Percentiles rank a stretch among this genome's conserved stretches.
Conservation (phyloP, 2,888 invertebrate genomes). For the Tenodera sinensis region DNA sequence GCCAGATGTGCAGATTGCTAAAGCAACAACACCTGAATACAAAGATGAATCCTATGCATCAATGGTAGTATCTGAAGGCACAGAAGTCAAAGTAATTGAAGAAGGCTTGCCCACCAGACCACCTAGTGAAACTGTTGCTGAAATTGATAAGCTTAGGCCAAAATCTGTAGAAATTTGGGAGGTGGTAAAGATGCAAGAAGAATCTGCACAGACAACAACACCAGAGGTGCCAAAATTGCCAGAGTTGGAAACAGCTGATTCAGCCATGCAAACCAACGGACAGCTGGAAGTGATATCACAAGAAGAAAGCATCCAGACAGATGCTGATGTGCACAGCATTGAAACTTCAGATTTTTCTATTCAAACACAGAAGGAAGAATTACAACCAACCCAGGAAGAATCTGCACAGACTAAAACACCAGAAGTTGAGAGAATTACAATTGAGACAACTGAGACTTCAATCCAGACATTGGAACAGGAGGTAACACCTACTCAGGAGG, state of each 20-base stretch:
- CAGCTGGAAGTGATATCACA: neutral
- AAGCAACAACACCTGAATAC: constrained; percentile 39
- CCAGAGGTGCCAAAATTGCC: constrained; percentile 44
- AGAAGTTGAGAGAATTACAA: neutral
- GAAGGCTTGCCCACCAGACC: constrained; percentile 58
- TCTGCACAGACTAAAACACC: constrained; percentile 23
- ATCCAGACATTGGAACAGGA: constrained; percentile 11
- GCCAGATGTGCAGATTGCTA: constrained; percentile 10
- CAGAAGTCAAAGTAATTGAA: constrained; percentile 61
- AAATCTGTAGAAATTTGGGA: constrained; percentile 55
- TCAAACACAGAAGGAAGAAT: constrained; percentile 51
- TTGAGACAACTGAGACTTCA: constrained; percentile 7
- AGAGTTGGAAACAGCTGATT: constrained; percentile 36
- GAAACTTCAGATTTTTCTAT: constrained; percentile 40
- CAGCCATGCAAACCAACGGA: neutral
- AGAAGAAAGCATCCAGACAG: constrained; percentile 32
- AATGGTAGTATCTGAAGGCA: constrained; percentile 55
- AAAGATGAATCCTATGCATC: constrained; percentile 58
- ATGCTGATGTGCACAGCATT: constrained; percentile 16
- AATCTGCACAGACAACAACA: constrained; percentile 35
- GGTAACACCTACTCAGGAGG: constrained; percentile 14
- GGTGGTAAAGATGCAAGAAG: constrained; percentile 55
- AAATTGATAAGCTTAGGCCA: neutral
- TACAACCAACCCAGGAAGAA: constrained; percentile 9
- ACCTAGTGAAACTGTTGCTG: constrained; percentile 48